These are phyloP conservation scores for Sprattus sprattus DNA, from an alignment of 2,113 vertebrate genomes.

Conservation along the genomic window DNA sequence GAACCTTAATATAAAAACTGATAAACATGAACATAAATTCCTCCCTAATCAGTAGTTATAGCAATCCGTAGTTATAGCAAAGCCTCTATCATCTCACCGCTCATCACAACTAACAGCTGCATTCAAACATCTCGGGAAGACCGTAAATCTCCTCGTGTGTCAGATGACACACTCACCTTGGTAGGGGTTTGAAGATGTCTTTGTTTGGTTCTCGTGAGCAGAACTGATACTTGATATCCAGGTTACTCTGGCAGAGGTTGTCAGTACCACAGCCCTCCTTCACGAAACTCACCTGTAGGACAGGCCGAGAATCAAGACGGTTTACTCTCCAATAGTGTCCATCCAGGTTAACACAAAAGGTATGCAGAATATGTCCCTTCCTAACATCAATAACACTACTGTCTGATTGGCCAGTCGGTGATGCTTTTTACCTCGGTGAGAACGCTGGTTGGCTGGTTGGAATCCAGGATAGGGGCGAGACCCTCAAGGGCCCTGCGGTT, in stretches of 20 bases:
- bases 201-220: conserved; percentile 69
- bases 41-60: background rate
- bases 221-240: conserved; percentile 81
- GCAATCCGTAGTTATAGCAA: too few species aligned
- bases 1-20: too few species aligned
- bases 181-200: conserved; percentile 75
- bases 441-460: conserved; percentile 64
- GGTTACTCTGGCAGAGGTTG: conserved; percentile 85
- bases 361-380: background rate
- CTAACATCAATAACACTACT: too few species aligned
- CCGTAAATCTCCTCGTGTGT: too few species aligned
- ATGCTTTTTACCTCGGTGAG: conserved; percentile 68
- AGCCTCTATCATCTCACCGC: too few species aligned
- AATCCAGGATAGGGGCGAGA: conserved; percentile 79
- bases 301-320: conserved; percentile 42
- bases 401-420: background rate
- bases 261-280: conserved; percentile 89
- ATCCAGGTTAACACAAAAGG: background rate
- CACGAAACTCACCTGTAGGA: conserved; percentile 81
- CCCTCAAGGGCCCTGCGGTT: conserved; percentile 68
- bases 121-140: too few species aligned
- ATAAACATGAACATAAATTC: background rate
- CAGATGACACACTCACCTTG: conserved; percentile 70
- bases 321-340: background rate
- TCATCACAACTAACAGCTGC: too few species aligned